Evolutionary conservation across 1,140 invertebrate genomes (phyloP), one percentile per base, ranked within the genome.

Genomic region (Cardiocondyla obscurior): DNA sequence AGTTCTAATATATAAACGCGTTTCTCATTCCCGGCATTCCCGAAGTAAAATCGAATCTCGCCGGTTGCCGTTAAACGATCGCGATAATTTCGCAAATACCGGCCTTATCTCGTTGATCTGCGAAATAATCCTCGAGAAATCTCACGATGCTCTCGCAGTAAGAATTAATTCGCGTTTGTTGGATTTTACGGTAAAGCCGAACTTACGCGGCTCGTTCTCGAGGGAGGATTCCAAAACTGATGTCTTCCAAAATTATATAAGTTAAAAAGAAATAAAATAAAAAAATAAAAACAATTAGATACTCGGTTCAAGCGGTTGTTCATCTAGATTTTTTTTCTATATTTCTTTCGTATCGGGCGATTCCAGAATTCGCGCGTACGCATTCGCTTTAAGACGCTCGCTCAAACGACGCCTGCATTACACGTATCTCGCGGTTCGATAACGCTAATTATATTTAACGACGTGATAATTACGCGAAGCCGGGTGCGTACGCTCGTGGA

Each of bases 401-500:
- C 5, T 25, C 39, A 33, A 33, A 57, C 49, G 49, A 67, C 51
- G 64, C 28, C n/a, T 39, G 55, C 57, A 64, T 86, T 67, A 76
- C 25, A 10, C 53, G 44, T 74, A 83, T 87, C 85, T 58, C n/a
- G 33, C 36, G 6, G 10, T 22, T 30, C 55, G 85, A 87, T 85
- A 87, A 67, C 76, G 76, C 55, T 88, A 88, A 88, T 88, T 87
- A 77, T 85, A 76, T 84, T 87, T 88, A 85, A 87, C 76, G 82
- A 60, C 7, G 62, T 86, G 86, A 86, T 70, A 84, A 82, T 87
- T 58, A 74, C 51, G 70, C 49, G 39, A 70, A 86, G 19, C 10
- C 62, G 5, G 42, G 57, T 46, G 39, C 49, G 72, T 19, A 30
- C 64, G 14, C 25, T 74, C 19, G 39, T 22, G 44, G 22, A 77